Percentiles rank a stretch among this genome's conserved stretches.
phyloP scores from a whole-genome alignment of 2,797 vertebrate genomes.

The Helarctos malayanus region DNA sequence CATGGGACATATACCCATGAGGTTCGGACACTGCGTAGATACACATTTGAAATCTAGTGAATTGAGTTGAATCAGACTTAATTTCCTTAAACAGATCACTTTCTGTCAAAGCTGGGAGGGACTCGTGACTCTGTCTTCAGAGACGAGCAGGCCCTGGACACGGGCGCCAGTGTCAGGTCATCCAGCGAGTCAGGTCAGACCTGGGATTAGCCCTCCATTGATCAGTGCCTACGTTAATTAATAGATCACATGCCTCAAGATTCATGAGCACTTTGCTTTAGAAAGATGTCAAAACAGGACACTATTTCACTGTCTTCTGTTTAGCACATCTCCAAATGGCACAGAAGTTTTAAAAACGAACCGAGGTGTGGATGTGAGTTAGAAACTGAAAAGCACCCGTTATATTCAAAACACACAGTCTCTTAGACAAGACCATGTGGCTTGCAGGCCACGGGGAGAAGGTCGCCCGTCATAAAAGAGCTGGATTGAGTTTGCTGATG shows the following conservation, averaged over 20 bases:
- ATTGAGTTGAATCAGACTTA: background rate
- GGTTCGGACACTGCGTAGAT: background rate
- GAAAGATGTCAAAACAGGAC: background rate
- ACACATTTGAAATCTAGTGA: background rate
- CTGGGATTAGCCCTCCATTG: background rate
- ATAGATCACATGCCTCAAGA: background rate
- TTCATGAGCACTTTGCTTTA: background rate
- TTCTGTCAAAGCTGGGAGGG: background rate
- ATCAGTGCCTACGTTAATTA: background rate
- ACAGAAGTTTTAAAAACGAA: background rate
- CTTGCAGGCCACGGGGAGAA: conserved; percentile 85
- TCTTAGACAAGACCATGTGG: conserved; percentile 81
- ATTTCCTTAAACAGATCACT: background rate
- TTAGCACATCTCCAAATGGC: background rate
- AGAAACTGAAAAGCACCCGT: background rate
- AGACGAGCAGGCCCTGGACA: background rate
- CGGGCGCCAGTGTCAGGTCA: too few relatives aligned
- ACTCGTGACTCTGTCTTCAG: background rate
- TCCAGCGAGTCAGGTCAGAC: background rate
- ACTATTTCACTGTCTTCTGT: background rate
- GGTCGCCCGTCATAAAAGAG: conserved; percentile 86
- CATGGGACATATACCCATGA: accelerated
- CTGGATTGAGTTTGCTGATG: conserved; percentile 85
- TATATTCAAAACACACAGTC: conserved; percentile 70
- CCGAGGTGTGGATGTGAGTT: background rate